Evolutionary conservation across 2,797 vertebrate species (phyloP).

Genomic region (Holocentrus rufus): DNA sequence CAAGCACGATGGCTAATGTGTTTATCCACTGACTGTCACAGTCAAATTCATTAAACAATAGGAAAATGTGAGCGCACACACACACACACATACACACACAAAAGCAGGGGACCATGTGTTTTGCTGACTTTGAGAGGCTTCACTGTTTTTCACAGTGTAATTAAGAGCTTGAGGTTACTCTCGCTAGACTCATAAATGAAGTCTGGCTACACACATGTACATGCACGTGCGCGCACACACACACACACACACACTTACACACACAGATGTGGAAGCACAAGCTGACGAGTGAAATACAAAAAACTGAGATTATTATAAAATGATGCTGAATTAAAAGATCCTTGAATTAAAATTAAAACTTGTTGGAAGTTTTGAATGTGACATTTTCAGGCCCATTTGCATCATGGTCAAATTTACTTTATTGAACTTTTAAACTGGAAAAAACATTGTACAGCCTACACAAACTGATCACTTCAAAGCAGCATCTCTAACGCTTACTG

Average conservation of each 20-base stretch:
- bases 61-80: neutral
- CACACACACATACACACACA: constrained; percentile 7
- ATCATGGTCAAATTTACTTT: too few relatives aligned
- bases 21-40: constrained; percentile 24
- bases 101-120: constrained; percentile 36
- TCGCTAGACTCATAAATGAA: constrained; percentile 11
- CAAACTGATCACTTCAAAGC: too few relatives aligned
- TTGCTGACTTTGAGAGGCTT: constrained; percentile 37
- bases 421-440: too few relatives aligned
- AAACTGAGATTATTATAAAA: neutral
- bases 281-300: too few relatives aligned
- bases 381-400: too few relatives aligned
- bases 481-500: too few relatives aligned
- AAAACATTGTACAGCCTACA: too few relatives aligned
- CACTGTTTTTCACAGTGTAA: constrained; percentile 42
- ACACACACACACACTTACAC: neutral
- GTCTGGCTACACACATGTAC: neutral
- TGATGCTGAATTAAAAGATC: neutral
- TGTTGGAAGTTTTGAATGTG: too few relatives aligned
- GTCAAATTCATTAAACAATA: constrained; percentile 2
- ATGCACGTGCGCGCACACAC: neutral
- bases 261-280: too few relatives aligned
- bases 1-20: constrained; percentile 12
- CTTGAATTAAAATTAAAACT: too few relatives aligned
- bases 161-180: constrained; percentile 22